A percentile compares a stretch with the other conserved stretches of the same genome.
Evolutionary conservation across 2,113 vertebrate species (phyloP).

Genomic region (Phodopus roborovskii): DNA sequence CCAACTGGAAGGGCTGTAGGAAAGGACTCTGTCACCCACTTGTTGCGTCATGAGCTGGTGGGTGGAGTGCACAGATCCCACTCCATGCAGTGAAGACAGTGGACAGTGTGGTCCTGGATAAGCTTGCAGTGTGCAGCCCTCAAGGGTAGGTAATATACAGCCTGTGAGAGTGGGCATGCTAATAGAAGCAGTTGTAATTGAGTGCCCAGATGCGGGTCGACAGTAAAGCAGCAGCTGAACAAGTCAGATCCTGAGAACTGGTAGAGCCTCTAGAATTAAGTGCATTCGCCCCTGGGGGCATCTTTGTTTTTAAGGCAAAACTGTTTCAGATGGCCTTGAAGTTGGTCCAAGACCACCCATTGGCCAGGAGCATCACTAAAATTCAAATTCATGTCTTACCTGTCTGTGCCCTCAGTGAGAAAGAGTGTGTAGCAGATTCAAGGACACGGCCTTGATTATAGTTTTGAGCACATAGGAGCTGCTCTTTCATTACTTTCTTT

Average conservation of each 20-base stretch:
- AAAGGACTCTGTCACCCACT: not conserved
- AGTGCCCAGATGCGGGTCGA: too few species aligned
- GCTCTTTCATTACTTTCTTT: not conserved
- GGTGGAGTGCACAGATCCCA: not conserved
- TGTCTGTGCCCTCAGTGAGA: not conserved
- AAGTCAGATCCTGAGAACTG: not conserved
- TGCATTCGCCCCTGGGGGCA: not conserved
- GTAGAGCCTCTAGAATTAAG: not conserved
- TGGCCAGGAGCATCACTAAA: not conserved
- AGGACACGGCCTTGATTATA: fast-evolving
- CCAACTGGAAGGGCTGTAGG: not conserved
- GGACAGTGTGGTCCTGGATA: not conserved
- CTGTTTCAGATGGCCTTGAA: not conserved
- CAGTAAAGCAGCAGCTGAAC: not conserved
- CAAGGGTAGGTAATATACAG: not conserved
- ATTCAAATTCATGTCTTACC: not conserved
- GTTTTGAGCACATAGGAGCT: not conserved
- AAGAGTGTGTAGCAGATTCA: not conserved
- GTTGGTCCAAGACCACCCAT: not conserved
- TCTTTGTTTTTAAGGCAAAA: not conserved
- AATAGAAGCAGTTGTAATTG: not conserved
- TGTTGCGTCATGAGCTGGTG: not conserved
- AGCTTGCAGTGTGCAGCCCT: not conserved
- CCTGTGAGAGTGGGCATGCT: not conserved
- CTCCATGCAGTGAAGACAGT: not conserved